phyloP scores from a whole-genome alignment of 2,888 invertebrate genomes.

The Leptinotarsa juncta region DNA sequence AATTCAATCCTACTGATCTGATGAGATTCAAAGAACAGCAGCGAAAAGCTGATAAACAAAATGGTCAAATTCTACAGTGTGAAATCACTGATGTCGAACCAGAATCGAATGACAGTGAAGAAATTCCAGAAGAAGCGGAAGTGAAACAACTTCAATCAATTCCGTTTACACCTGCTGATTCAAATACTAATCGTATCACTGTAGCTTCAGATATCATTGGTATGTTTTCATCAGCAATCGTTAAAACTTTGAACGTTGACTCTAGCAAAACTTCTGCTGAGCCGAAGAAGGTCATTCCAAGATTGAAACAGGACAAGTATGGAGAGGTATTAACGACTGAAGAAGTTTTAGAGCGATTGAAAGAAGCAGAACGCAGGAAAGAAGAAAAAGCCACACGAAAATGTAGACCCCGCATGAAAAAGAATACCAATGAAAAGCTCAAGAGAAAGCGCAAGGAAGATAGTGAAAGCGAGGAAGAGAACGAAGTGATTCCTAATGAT shows the following conservation, averaged over 20 bases:
- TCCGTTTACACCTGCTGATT: not conserved
- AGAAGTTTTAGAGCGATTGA: not conserved
- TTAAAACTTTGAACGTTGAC: slow-evolving; percentile 8
- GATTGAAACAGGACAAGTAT: slow-evolving; percentile 6
- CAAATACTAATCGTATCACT: no score
- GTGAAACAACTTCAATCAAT: slow-evolving; percentile 2
- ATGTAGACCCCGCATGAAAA: no score
- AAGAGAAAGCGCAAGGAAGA: no score
- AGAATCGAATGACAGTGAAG: no score
- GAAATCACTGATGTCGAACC: no score
- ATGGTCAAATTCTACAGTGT: not conserved
- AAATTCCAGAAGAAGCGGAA: not conserved
- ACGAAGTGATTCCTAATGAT: not conserved
- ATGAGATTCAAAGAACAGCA: not conserved
- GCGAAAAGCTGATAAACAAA: slow-evolving; percentile 5
- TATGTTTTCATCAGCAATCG: slow-evolving; percentile 19
- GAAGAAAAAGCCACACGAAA: no score
- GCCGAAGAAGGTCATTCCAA: slow-evolving; percentile 5
- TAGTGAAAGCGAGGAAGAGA: slow-evolving; percentile 3
- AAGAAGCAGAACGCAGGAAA: not conserved
- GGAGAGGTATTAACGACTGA: slow-evolving; percentile 8
- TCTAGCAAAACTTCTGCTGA: not conserved
- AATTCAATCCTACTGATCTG: slow-evolving; percentile 5
- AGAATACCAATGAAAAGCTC: no score
- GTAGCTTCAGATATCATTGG: slow-evolving; percentile 1